Conservation (phyloP, 1,140 invertebrate species). For the Piezodorus guildinii region DNA sequence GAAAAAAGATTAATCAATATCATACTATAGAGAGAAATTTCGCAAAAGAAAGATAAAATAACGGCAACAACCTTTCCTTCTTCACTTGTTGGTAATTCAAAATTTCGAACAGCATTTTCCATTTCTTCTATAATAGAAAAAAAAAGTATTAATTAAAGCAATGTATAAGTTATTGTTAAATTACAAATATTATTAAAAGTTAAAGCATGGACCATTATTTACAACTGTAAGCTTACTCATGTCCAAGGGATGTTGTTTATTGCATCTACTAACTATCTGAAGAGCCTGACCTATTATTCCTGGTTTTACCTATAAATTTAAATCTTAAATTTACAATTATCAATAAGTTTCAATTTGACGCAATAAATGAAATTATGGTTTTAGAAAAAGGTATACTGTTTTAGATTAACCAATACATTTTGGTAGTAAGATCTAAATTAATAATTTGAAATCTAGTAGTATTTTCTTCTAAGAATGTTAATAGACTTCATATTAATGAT, state of each 20-base stretch:
- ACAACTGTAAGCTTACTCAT: neutral
- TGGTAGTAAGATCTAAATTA: too few species aligned
- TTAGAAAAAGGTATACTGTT: too few species aligned
- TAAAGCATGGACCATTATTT: neutral
- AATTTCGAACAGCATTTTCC: neutral
- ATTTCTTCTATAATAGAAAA: slow-evolving; percentile 2
- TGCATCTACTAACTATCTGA: neutral
- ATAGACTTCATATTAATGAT: too few species aligned
- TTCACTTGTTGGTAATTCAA: neutral
- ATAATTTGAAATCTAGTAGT: too few species aligned
- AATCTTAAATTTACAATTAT: neutral
- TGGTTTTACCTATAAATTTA: neutral
- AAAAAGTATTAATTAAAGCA: neutral
- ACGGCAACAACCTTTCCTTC: slow-evolving; percentile 5
- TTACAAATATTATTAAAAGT: neutral
- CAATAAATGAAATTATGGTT: too few species aligned
- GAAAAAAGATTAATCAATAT: neutral
- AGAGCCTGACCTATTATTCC: neutral
- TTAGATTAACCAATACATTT: too few species aligned
- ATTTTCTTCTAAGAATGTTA: too few species aligned
- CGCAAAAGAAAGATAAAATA: neutral
- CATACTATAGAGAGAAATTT: neutral
- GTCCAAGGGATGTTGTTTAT: neutral
- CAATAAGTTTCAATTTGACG: too few species aligned
- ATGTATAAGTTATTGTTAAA: neutral